Evolutionary conservation across 2,888 invertebrate genomes (phyloP).

Genomic region (Leptopilina syphax): DNA sequence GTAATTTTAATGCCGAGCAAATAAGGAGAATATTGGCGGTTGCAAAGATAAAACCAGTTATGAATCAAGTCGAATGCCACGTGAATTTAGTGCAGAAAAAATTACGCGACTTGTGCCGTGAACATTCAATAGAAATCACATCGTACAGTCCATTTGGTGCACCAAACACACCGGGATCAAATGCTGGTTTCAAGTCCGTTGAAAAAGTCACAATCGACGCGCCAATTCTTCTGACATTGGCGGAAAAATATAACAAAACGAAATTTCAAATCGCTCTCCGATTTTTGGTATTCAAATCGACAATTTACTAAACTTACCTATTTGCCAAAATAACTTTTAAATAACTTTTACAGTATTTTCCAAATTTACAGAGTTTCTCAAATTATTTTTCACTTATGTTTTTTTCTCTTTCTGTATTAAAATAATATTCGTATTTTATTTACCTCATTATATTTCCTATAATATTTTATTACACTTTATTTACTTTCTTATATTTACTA

Average conservation of each 20-base stretch:
- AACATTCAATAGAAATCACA: constrained; percentile 81
- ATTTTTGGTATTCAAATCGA: constrained; percentile 79
- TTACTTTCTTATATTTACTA: too few relatives aligned
- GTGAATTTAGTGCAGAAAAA: constrained; percentile 85
- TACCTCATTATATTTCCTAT: too few relatives aligned
- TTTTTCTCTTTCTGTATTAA: too few relatives aligned
- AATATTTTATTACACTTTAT: too few relatives aligned
- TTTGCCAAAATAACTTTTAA: too few relatives aligned
- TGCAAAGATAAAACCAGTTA: constrained; percentile 80
- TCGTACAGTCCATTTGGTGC: constrained; percentile 85
- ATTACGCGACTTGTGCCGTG: constrained; percentile 83
- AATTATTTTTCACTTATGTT: too few relatives aligned
- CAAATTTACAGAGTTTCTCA: too few relatives aligned
- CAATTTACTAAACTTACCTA: too few relatives aligned
- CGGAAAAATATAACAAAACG: constrained; percentile 81
- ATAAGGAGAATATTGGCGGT: constrained; percentile 81
- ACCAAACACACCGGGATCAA: constrained; percentile 61
- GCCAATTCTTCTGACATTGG: constrained; percentile 78
- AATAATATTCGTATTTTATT: too few relatives aligned
- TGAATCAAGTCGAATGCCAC: constrained; percentile 82
- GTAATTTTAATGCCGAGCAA: constrained; percentile 87
- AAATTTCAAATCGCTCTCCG: constrained; percentile 79
- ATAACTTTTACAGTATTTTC: too few relatives aligned
- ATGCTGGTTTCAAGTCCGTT: background rate
- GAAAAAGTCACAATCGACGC: constrained; percentile 74